Base-by-base conservation (phyloP, 2,888 invertebrate species). In the Parnassius orleans region DNA sequence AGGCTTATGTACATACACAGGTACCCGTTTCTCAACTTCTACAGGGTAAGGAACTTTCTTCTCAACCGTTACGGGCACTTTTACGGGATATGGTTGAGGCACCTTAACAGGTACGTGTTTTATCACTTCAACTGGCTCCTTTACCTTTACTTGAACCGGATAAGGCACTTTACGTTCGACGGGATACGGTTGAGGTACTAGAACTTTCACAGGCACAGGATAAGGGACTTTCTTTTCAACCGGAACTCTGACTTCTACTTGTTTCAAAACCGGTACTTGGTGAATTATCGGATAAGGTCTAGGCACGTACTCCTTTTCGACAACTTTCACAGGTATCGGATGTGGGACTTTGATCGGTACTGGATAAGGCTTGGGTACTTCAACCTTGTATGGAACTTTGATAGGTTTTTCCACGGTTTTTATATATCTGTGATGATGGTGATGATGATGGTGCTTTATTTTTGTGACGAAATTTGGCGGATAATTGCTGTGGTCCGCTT, bases 371-470 rank as follows among this genome's bases (percentile, higher is more conserved):
- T 93, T 92, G 54, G 93, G 93, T 15, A 94, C 90, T 67, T 93
- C 87, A 63, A 93, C 93, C 74, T 93, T 89, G 65, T 81, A 83
- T 3, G 91, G 91, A 56, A 91, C 85, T 70, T 86, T 83, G 43
- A 90, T 76, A 58, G 92, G 92, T 76, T 93, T 93, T 51, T 93
- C 90, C 24, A 94, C 86, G 46, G 93, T 93, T 78, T 94, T 93
- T 7, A 94, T 80, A 72, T 94, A 93, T 80, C 93, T 93, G 74
- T 94, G 94, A 73, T 94, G 94, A 75, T 94, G 94, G 72, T 94
- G 94, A 69, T 94, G 94, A 72, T 94, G 94, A 72, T 94, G 94
- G 71, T 94, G 94, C 75, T 94, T 92, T 70, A 92, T 80, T 79
- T 86, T 91, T 62, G 90, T 89, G 69, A 83, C 70, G 65, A 82